These are phyloP conservation scores for Jacana jacana DNA, from an alignment of 2,113 vertebrate genomes.

Conservation along the genomic window DNA sequence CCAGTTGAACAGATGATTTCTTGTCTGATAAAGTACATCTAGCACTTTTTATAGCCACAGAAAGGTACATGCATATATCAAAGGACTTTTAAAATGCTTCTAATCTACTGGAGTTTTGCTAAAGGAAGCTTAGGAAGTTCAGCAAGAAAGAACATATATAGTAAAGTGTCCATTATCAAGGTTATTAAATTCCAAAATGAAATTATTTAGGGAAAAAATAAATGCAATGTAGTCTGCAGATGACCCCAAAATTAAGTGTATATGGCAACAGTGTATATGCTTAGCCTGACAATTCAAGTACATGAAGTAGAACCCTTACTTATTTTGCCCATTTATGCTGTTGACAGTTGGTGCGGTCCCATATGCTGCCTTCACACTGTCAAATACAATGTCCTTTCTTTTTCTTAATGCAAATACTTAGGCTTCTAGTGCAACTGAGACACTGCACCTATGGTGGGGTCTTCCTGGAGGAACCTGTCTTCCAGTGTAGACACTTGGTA, in stretches of 20 bases:
- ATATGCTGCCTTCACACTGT: neutral
- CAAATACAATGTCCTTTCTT: neutral
- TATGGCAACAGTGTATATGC: neutral
- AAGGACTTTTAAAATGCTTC: neutral
- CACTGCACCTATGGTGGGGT: fast-evolving
- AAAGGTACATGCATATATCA: neutral
- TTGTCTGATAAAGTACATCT: neutral
- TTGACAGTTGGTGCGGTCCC: neutral
- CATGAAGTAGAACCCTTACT: neutral
- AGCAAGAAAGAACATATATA: neutral
- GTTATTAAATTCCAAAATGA: neutral
- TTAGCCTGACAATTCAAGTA: neutral
- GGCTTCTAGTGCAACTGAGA: neutral
- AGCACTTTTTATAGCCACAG: neutral
- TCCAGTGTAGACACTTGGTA: too few relatives aligned
- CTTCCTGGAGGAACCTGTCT: neutral
- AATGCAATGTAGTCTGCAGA: neutral
- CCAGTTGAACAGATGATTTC: neutral
- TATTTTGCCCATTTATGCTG: neutral
- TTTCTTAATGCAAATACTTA: neutral
- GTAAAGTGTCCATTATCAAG: neutral
- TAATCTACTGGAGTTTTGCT: neutral
- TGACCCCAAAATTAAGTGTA: neutral
- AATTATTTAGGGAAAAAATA: neutral
- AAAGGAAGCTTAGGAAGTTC: neutral